phyloP scores from a whole-genome alignment of 2,888 invertebrate genomes.

The Ptychoptera albimana region DNA sequence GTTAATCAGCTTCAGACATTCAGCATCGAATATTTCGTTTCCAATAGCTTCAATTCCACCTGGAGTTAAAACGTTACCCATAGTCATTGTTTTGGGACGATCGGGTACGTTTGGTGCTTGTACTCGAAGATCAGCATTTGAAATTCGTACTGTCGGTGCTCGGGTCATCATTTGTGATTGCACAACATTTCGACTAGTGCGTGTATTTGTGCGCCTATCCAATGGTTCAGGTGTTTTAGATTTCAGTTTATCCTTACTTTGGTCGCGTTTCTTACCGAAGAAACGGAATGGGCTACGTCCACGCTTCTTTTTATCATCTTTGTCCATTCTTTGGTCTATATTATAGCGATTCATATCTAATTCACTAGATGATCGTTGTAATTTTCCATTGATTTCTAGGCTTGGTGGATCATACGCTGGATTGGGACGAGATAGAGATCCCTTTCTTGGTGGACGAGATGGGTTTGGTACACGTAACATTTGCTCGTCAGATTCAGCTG shows the following conservation, averaged over 20 bases:
- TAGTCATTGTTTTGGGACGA: slow-evolving; percentile 57
- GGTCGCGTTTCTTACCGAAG: slow-evolving; percentile 66
- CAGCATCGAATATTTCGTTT: slow-evolving; percentile 73
- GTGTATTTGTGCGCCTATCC: slow-evolving; percentile 18
- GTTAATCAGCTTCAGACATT: slow-evolving; percentile 81
- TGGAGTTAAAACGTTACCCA: slow-evolving; percentile 41
- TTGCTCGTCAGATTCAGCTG: slow-evolving; percentile 48
- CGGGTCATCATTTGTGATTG: slow-evolving; percentile 31
- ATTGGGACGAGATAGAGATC: slow-evolving; percentile 45
- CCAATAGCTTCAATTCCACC: slow-evolving; percentile 65
- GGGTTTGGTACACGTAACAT: slow-evolving; percentile 39
- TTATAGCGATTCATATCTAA: slow-evolving; percentile 45
- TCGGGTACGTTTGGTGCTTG: slow-evolving; percentile 47
- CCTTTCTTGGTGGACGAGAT: slow-evolving; percentile 57
- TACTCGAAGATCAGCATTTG: slow-evolving; percentile 39
- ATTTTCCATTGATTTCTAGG: slow-evolving; percentile 21
- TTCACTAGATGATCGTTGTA: slow-evolving; percentile 61
- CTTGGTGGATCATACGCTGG: slow-evolving; percentile 14
- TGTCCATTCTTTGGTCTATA: slow-evolving; percentile 38
- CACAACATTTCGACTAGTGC: slow-evolving; percentile 32
- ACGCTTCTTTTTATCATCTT: slow-evolving; percentile 54
- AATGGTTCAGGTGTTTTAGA: slow-evolving; percentile 52
- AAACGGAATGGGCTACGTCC: slow-evolving; percentile 89
- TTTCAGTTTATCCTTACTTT: slow-evolving; percentile 49
- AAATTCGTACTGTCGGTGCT: slow-evolving; percentile 31